Evolutionary conservation across 2,113 vertebrate species (phyloP), one percentile per base, ranked within the genome.

Genomic region (Pimephales promelas): DNA sequence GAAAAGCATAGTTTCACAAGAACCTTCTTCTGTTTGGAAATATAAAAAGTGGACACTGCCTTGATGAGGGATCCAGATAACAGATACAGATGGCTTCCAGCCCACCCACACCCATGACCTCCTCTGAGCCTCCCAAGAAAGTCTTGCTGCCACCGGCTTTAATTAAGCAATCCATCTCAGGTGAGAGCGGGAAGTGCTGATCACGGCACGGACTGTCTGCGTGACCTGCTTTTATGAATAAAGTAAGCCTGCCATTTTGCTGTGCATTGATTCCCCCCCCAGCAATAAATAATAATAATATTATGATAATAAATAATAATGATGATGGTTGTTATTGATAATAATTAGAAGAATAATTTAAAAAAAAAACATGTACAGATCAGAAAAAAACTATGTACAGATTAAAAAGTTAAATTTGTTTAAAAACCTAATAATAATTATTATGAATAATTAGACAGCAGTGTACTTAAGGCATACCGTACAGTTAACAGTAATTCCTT

Each of bases 121-220:
- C 72, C 47, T 75, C 72, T 54, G 47, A 47, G 40, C 64, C 79
- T 71, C 49, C 45, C 22, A 82, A 68, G 52, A 62, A 36, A 68
- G 24, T 43, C 31, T 26, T 68, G 31, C 22, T 13, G 79, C 34
- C 82, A 61, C 74, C 43, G 31, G 57, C 40, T 79, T 78, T 86
- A 86, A 83, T 86, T 73, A 83, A 86, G 66, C 54, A 24, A 83
- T 86, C 82, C 56, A 74, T 86, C 75, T 83, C 45, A 49, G 56
- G 47, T 62, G 73, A 71, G 40, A 70, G 74, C 28, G 26, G 49
- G 36, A 86, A 83, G 52, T 82, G 73, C 73, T 78, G 74, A 86
- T 86, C 47, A 56, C 28, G 74, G 34, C 52, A 43, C 40, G 10
- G 64, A 72, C 54, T 49, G 45, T 43, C 73, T 47, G 52, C 10